Conservation (phyloP, 2,113 vertebrate species). For the Leptobrachium leishanense region DNA sequence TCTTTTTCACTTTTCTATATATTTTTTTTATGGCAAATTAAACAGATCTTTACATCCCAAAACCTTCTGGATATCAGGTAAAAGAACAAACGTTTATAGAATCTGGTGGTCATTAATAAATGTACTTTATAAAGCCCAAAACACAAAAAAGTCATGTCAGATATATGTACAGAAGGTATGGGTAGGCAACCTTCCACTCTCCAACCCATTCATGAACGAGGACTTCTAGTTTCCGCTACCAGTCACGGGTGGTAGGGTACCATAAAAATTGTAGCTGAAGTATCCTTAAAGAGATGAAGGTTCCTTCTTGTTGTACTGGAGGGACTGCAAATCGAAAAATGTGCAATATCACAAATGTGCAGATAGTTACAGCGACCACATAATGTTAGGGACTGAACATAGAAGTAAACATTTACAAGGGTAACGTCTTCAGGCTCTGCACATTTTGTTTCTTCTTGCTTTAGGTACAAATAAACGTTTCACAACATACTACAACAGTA, state of each 20-base stretch:
- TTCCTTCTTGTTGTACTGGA: not conserved
- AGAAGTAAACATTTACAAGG: not conserved
- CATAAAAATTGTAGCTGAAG: not conserved
- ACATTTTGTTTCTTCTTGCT: not conserved
- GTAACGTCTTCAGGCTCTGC: conserved; percentile 1
- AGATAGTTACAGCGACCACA: not conserved
- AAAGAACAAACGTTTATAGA: not conserved
- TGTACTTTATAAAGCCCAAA: not conserved
- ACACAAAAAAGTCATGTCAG: not conserved
- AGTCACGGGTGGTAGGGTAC: not conserved
- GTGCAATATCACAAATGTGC: not conserved
- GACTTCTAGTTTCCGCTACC: not conserved
- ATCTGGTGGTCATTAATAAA: not conserved
- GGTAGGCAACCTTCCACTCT: not conserved
- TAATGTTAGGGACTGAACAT: not conserved
- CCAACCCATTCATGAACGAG: not conserved
- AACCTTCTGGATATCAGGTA: not conserved
- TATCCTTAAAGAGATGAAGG: not conserved
- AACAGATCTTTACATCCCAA: not conserved
- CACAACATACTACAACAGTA: not conserved
- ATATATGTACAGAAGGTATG: not conserved
- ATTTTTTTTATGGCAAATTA: not conserved
- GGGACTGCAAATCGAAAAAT: not conserved
- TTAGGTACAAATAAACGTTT: not conserved
- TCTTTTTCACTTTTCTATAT: not conserved